Evolutionary conservation across 2,113 vertebrate genomes (phyloP), one percentile per base, ranked within the genome.

Genomic region (Tupaia chinensis): DNA sequence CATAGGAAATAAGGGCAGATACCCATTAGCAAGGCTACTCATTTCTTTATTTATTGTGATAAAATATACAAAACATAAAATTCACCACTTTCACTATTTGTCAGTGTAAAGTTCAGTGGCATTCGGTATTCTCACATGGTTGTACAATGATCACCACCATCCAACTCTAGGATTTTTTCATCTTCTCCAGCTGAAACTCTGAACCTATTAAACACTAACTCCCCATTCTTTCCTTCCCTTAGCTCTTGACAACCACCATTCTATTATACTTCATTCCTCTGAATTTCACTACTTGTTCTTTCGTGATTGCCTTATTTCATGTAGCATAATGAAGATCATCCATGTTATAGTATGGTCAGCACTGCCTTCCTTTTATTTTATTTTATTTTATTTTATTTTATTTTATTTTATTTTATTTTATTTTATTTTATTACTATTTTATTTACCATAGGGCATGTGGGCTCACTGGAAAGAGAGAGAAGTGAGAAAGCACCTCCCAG

Each of bases 211-310:
- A 76, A 84, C 12, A 32, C 4, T 29, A 74, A 83, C n/a, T 79
- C 56, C 70, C 56, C 15, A 16, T 80, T 84, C 20, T 74, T 9
- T 3, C 23, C 25, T 88, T 22, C 25, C 3, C 23, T 0, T 8
- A 82, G 76, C 14, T 5, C 13, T n/a, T 87, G 69, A 17, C 23
- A 69, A 61, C 65, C n/a, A 72, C 32, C 7, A 65, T 96, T 88
- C 17, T 72, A 68, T 32, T 58, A 3, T 44, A 44, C 44, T 77
- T 12, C 53, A 15, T 87, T 34, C 56, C 27, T 85, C 65, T 65
- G 60, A 93, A 87, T 89, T 72, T 93, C 32, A 85, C 25, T 70
- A 70, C 73, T 65, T 84, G 70, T 87, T 22, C 25, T 89, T 83
- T 72, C 66, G 65, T 92, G 29, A 58, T 11, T 83, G 25, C 12